Base-by-base conservation (phyloP, 2,888 invertebrate species). In the Cinara cedri region DNA sequence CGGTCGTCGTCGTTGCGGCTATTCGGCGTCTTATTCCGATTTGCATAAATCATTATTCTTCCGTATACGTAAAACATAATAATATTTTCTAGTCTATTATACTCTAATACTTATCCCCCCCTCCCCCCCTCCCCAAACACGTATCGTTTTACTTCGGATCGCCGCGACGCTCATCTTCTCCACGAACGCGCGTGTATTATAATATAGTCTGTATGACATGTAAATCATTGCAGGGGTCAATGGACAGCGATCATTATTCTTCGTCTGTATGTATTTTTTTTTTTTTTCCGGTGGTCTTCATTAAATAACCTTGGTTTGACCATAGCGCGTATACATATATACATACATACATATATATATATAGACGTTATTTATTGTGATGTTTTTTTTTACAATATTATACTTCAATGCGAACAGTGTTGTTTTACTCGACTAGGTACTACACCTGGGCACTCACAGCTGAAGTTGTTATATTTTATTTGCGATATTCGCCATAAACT, bases 11-110 rank as follows among this genome's bases (percentile, higher is more conserved):
- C 6, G 34, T 34, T 34, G 21, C 49, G 10, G 49, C n/a, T 34
- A 34, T 68, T 19, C 19, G 3, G 21, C 9, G 24, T 26, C 9
- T 60, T 24, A 57, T 46, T 72, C 3, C 16, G 57, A 60, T 60
- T 60, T 26, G 10, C 57, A 72, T 72, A 46, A 60, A 9, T 60
- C 57, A 46, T 72, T 72, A 19, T 3, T 26, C 46, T 60, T 72
- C 26, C 10, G 19, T 44, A 24, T 44, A 14, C 11, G n/a, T 26
- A 44, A 6, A 71, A 44, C 34, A 3, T n/a, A n/a, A n/a, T n/a
- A n/a, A n/a, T n/a, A n/a, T n/a, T n/a, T n/a, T n/a, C n/a, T n/a
- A n/a, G n/a, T n/a, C n/a, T n/a, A n/a, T n/a, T n/a, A n/a, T n/a
- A 34, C 13, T 70, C 26, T 9, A 9, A 68, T 51, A 34, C 34